Percentiles rank a stretch among this genome's conserved stretches.
Evolutionary conservation across 2,113 vertebrate species (phyloP).

Genomic region (Cairina moschata): DNA sequence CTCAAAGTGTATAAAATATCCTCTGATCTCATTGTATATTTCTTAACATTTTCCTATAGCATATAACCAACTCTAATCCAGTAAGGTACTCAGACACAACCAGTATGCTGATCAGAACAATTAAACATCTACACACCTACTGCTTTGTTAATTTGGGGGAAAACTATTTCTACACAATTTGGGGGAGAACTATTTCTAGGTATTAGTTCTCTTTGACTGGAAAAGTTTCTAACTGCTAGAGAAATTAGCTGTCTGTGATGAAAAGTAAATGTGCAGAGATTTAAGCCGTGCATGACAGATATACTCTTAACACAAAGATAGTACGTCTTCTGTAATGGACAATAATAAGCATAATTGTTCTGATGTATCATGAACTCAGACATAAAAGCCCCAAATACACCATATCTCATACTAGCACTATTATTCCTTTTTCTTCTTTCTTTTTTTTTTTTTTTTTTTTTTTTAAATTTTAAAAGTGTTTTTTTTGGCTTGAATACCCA

Average conservation of each 20-base stretch:
- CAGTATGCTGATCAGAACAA: not conserved
- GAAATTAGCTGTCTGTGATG: not conserved
- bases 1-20: not conserved
- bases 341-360: slow-evolving; percentile 43
- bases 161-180: too few species aligned
- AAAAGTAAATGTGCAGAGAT: not conserved
- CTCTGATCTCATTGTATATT: not conserved
- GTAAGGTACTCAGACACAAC: not conserved
- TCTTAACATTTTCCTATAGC: not conserved
- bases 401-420: not conserved
- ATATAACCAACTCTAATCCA: not conserved
- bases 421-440: not conserved
- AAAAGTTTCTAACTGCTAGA: not conserved
- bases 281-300: slow-evolving; percentile 5
- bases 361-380: slow-evolving; percentile 7
- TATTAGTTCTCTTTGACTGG: not conserved
- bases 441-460: not conserved
- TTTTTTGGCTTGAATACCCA: not conserved
- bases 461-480: not conserved
- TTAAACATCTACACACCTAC: not conserved
- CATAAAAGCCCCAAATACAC: slow-evolving; percentile 16
- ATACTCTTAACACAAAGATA: not conserved
- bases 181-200: not conserved
- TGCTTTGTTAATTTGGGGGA: not conserved
- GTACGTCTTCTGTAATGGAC: not conserved